These are phyloP conservation scores for Carcinoscorpius rotundicauda DNA, from an alignment of 1,140 invertebrate species.

Conservation along the genomic window DNA sequence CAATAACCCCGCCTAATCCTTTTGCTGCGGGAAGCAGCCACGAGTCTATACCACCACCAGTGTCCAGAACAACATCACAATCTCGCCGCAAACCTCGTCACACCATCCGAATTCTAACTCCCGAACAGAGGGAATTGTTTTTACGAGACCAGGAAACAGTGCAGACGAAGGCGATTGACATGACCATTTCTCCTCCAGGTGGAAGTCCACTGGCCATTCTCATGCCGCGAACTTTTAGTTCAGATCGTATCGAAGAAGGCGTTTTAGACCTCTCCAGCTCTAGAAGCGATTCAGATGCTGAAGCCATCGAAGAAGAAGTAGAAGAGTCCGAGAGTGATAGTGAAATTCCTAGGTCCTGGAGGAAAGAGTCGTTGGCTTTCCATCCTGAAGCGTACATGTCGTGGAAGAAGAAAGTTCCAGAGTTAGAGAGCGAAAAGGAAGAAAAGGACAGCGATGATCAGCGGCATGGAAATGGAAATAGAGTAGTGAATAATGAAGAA, in stretches of 20 bases:
- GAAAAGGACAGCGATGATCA: too few relatives aligned
- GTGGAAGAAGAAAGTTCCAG: too few relatives aligned
- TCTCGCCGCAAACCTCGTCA: conserved; percentile 22
- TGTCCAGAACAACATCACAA: neutral
- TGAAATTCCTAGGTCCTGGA: too few relatives aligned
- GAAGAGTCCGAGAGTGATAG: conserved; percentile 10
- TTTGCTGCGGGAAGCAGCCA: too few relatives aligned
- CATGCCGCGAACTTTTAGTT: conserved; percentile 4
- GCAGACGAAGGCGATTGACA: conserved; percentile 25
- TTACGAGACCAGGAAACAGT: conserved; percentile 18
- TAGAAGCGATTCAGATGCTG: conserved; percentile 56
- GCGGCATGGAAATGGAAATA: too few relatives aligned
- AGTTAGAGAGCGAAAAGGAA: too few relatives aligned
- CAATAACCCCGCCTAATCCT: neutral
- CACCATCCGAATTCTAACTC: conserved; percentile 25
- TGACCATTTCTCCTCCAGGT: conserved; percentile 21
- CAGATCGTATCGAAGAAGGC: conserved; percentile 12
- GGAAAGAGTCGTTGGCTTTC: too few relatives aligned
- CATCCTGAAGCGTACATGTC: too few relatives aligned
- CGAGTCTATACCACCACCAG: neutral
- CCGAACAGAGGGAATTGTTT: conserved; percentile 21
- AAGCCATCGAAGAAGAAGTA: conserved; percentile 47
- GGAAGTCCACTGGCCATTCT: conserved; percentile 4
- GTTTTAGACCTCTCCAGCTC: conserved; percentile 25
- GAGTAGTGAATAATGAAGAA: too few relatives aligned